Conservation (phyloP, 92 coral and sea anemone species). For the Scolanthus callimorphus region DNA sequence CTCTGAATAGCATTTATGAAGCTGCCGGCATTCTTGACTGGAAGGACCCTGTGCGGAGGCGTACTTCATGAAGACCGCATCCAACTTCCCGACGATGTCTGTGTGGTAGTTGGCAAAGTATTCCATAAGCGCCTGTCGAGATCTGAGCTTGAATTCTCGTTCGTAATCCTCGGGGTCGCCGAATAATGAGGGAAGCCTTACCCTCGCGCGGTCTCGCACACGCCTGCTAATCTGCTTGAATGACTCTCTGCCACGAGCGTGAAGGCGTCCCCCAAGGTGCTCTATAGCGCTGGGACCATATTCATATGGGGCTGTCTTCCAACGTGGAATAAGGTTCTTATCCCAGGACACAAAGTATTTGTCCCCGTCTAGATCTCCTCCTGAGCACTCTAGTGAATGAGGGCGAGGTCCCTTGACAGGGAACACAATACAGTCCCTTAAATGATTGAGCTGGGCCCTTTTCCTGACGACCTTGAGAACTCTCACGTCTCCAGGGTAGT, state of each 20-base stretch:
- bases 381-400: conserved; percentile 93
- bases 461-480: conserved; percentile 58
- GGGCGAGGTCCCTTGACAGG: conserved; percentile 82
- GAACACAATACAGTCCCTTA: conserved; percentile 86
- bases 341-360: conserved; percentile 96
- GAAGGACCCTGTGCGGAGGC: conserved; percentile 72
- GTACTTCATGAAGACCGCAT: conserved; percentile 79
- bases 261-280: conserved; percentile 3
- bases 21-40: conserved; percentile 52
- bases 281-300: conserved; percentile 31
- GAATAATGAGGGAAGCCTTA: conserved; percentile 45
- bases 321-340: conserved; percentile 60
- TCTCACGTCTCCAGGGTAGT: conserved; percentile 87
- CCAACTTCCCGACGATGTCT: conserved; percentile 70
- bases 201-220: conserved; percentile 45
- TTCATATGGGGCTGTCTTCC: conserved; percentile 62
- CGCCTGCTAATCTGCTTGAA: conserved; percentile 12
- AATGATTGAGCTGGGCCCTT: conserved; percentile 52
- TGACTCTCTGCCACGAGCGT: conserved; percentile 10
- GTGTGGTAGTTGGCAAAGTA: conserved; percentile 74
- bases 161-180: conserved; percentile 64
- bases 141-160: conserved; percentile 41
- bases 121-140: conserved; percentile 56
- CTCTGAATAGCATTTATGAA: conserved; percentile 58
- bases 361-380: conserved; percentile 88